Evolutionary conservation across 2,113 vertebrate species (phyloP).

Genomic region (Silurus meridionalis): DNA sequence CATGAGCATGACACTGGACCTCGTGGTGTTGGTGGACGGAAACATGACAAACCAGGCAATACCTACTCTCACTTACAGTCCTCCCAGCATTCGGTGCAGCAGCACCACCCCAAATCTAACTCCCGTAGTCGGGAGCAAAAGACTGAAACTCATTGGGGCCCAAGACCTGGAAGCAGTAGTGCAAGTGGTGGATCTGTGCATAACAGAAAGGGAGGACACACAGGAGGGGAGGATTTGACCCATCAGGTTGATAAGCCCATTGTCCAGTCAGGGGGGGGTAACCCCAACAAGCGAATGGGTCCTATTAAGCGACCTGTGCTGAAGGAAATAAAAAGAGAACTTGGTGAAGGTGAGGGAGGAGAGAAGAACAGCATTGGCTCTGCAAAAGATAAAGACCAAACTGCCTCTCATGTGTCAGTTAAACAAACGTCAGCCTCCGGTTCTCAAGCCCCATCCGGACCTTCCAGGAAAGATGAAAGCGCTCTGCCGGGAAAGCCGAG

Average conservation of each 20-base stretch:
- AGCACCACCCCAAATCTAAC: conserved; percentile 71
- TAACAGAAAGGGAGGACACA: conserved; percentile 67
- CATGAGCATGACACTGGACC: conserved; percentile 60
- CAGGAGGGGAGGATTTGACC: conserved; percentile 65
- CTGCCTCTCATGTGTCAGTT: conserved; percentile 56
- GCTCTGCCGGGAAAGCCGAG: conserved; percentile 61
- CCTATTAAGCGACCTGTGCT: conserved; percentile 81
- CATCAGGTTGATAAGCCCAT: conserved; percentile 64
- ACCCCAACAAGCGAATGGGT: conserved; percentile 73
- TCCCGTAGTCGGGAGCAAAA: conserved; percentile 81
- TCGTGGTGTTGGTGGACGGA: conserved; percentile 53
- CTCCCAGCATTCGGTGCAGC: conserved; percentile 56
- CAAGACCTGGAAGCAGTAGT: conserved; percentile 80
- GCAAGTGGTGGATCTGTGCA: conserved; percentile 69
- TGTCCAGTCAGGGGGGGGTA: conserved; percentile 62
- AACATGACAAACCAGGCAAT: conserved; percentile 65
- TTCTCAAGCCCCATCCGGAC: conserved; percentile 59
- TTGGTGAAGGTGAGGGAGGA: conserved; percentile 69
- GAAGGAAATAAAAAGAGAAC: conserved; percentile 73
- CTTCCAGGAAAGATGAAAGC: conserved; percentile 65
- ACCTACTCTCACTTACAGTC: conserved; percentile 36
- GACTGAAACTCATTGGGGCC: conserved; percentile 91
- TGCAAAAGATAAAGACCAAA: conserved; percentile 76
- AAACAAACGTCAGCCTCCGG: conserved; percentile 64
- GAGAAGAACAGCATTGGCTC: conserved; percentile 62